These are phyloP conservation scores for Monodelphis domestica DNA, from an alignment of 2,797 vertebrate genomes.

Conservation along the genomic window DNA sequence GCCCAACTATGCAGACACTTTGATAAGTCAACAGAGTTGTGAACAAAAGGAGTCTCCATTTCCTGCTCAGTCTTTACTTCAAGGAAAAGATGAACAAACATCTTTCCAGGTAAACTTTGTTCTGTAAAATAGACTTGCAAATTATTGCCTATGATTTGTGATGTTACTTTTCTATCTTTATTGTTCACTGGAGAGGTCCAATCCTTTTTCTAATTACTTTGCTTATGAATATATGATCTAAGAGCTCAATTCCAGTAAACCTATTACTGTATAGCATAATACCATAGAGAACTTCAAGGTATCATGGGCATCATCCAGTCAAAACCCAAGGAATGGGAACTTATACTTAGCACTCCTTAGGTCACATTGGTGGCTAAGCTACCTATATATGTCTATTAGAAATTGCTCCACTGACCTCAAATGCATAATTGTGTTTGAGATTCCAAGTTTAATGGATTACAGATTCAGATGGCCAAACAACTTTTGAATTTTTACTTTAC, in stretches of 20 bases:
- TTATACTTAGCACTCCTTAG: too few relatives aligned
- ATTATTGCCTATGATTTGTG: too few relatives aligned
- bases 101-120: too few relatives aligned
- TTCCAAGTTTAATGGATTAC: neutral
- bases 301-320: slow-evolving; percentile 49
- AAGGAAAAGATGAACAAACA: slow-evolving; percentile 59
- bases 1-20: slow-evolving; percentile 63
- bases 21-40: slow-evolving; percentile 71
- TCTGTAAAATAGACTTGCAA: too few relatives aligned
- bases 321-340: neutral
- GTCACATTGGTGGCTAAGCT: too few relatives aligned
- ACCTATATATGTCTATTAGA: fast-evolving
- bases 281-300: neutral
- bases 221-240: neutral
- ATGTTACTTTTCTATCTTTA: too few relatives aligned
- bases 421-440: neutral
- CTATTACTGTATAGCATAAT: neutral
- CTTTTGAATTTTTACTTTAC: too few relatives aligned
- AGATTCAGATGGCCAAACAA: too few relatives aligned
- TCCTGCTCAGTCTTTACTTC: slow-evolving; percentile 63
- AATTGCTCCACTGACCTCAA: neutral
- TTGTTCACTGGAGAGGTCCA: too few relatives aligned
- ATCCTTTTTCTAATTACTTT: too few relatives aligned
- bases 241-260: neutral
- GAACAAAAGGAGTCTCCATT: slow-evolving; percentile 69